Base-by-base conservation (phyloP, 2,797 vertebrate genomes). In the Poeciliopsis turneri region DNA sequence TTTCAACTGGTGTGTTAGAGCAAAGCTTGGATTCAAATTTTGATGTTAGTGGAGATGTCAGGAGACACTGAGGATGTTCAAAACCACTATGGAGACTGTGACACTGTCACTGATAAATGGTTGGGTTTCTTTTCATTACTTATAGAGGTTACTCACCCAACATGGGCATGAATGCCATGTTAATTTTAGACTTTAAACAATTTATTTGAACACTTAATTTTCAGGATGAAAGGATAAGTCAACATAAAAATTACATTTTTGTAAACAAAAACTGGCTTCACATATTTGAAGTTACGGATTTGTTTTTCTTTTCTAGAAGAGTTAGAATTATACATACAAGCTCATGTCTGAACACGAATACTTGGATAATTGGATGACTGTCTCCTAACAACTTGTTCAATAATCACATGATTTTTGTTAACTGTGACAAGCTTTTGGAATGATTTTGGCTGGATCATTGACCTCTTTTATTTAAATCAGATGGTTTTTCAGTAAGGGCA, bases 11-110 rank as follows among this genome's bases (percentile, higher is more conserved):
- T 87, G 83, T 71, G 72, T 53, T 23, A 46, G 33, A 41, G n/a
- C 57, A 69, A 15, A 20, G 69, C 73, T 81, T 75, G 59, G 75
- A 80, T 74, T 81, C 66, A 80, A 86, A 55, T 69, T 82, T 86
- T 87, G 82, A 78, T 89, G 77, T 82, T 76, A 72, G 46, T 70
- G 1, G 70, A 81, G 82, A 79, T 5, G 51, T 51, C 30, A 43
- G 57, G 73, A 36, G 45, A 61, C 72, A 78, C 78, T 86, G 85
- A 84, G 84, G 87, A 88, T 86, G 78, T 78, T 75, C 84, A 85
- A 68, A 79, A 46, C 49, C 30, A n/a, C 28, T 76, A 2, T 61
- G 66, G 47, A 51, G 53, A 39, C 8, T 53, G 78, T 39, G 64
- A 53, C 23, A 18, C 76, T 72, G 57, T 70, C 66, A 72, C 78